phyloP scores from a whole-genome alignment of 2,113 vertebrate species.

The Crotalus horridus region DNA sequence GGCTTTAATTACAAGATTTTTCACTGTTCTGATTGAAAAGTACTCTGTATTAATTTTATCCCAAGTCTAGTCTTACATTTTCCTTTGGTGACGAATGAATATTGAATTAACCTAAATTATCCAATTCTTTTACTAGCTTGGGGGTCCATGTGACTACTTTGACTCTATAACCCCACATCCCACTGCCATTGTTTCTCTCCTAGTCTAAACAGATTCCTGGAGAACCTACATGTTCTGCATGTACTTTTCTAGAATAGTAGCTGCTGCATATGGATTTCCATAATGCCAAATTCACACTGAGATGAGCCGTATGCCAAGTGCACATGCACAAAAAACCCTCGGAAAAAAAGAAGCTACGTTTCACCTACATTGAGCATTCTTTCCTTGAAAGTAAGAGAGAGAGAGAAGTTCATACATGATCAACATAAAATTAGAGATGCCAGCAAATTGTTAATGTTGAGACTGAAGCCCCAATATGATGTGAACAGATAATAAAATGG shows the following conservation, averaged over 20 bases:
- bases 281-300: background rate
- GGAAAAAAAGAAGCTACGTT: background rate
- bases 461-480: background rate
- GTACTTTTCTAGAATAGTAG: background rate
- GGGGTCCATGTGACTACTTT: background rate
- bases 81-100: background rate
- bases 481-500: constrained; percentile 52
- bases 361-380: background rate
- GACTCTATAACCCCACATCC: background rate
- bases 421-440: constrained; percentile 3
- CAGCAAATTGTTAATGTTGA: constrained; percentile 5
- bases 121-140: background rate
- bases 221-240: background rate
- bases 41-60: background rate
- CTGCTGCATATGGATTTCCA: too few species aligned
- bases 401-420: background rate
- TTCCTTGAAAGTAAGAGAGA: constrained; percentile 13
- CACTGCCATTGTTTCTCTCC: background rate
- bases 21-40: background rate
- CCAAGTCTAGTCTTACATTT: background rate
- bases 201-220: background rate
- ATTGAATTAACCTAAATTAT: background rate
- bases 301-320: background rate
- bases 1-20: background rate
- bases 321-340: too few species aligned